These are phyloP conservation scores for Hippoglossus hippoglossus DNA, from an alignment of 2,797 vertebrate genomes.

Conservation along the genomic window DNA sequence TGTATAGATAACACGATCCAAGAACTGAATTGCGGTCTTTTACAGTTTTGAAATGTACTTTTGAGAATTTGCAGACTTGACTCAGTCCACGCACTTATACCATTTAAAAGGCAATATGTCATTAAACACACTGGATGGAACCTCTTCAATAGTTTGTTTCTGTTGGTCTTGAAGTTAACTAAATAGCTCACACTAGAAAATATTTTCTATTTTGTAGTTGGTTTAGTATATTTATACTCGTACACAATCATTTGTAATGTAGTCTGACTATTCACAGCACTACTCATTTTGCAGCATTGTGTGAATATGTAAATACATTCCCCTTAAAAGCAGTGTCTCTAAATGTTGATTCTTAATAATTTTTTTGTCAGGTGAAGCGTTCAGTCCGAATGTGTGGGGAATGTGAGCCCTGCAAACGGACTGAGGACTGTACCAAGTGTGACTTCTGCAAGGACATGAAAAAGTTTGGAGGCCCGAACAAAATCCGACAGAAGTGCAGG, in stretches of 20 bases:
- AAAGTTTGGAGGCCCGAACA: conserved; percentile 97
- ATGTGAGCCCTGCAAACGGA: conserved; percentile 92
- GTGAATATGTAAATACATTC: not conserved
- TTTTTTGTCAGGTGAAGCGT: conserved; percentile 87
- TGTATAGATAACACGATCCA: not conserved
- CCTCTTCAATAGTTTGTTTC: too few species aligned
- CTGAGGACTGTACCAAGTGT: conserved; percentile 94
- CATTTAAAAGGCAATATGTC: too few species aligned
- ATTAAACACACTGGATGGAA: too few species aligned
- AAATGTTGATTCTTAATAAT: not conserved
- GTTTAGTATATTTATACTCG: too few species aligned
- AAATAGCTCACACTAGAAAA: too few species aligned
- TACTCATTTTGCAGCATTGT: not conserved
- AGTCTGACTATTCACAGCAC: too few species aligned
- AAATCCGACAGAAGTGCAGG: conserved; percentile 96
- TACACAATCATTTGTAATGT: too few species aligned
- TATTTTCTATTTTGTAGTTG: too few species aligned
- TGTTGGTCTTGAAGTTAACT: too few species aligned
- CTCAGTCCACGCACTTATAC: too few species aligned
- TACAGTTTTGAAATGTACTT: not conserved
- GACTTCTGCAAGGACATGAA: conserved; percentile 99
- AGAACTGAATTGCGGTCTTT: not conserved
- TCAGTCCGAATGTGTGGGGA: conserved; percentile 97
- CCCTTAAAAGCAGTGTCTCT: not conserved
- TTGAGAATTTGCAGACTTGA: not conserved